A percentile compares a stretch with the other conserved stretches of the same genome.
Evolutionary conservation across 2,888 invertebrate genomes (phyloP).

Genomic region (Aplocera efformata): DNA sequence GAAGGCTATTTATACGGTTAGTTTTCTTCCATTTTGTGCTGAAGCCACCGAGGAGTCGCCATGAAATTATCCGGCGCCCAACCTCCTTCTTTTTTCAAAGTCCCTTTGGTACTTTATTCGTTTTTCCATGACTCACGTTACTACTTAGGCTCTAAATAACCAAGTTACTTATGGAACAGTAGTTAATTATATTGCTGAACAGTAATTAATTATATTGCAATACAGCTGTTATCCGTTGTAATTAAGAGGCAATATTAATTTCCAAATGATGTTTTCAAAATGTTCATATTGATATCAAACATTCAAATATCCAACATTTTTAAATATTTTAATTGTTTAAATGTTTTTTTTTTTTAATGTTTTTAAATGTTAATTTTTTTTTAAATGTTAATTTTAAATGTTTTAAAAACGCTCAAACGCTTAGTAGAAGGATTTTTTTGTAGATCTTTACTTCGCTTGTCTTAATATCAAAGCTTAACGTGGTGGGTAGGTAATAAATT

Average conservation of each 20-base stretch:
- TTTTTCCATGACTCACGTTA: conserved; percentile 71
- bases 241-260: conserved; percentile 15
- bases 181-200: conserved; percentile 32
- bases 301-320: too few species aligned
- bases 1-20: conserved; percentile 60
- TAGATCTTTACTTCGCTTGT: background rate
- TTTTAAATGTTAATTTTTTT: too few species aligned
- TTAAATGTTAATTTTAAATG: too few species aligned
- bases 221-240: conserved; percentile 16
- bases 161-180: conserved; percentile 28
- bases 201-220: too few species aligned
- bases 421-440: background rate
- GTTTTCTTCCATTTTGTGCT: conserved; percentile 67
- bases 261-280: conserved; percentile 16
- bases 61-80: conserved; percentile 75
- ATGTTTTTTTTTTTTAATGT: too few species aligned
- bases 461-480: conserved; percentile 1
- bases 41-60: conserved; percentile 46
- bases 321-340: too few species aligned
- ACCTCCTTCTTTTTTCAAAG: conserved; percentile 58
- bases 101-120: conserved; percentile 51
- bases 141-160: conserved; percentile 52
- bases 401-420: too few species aligned
- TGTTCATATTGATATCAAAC: conserved; percentile 3
- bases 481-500: conserved; percentile 11